Evolutionary conservation across 2,797 vertebrate species (phyloP), one percentile per base, ranked within the genome.

Genomic region (Spondyliosoma cantharus): DNA sequence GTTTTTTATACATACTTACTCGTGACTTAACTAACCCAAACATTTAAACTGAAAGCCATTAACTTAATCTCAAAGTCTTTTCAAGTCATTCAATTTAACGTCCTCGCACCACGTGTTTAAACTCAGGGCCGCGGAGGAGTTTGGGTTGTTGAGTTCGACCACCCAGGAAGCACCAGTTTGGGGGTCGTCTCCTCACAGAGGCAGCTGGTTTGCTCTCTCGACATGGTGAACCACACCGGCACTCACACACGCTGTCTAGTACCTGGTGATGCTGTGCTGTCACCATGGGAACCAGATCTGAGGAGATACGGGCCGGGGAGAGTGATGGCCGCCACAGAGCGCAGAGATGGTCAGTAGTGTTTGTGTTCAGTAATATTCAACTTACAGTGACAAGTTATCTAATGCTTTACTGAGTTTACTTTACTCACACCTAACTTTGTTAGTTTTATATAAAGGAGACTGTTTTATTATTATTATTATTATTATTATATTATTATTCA

Each of bases 261-360:
- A 32, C 95, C 95, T 0, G 96, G 96, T 17, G 95, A 97, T 82
- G 93, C 95, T 32, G 96, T 97, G 8, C 86, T 98, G 87, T 96
- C 96, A 4, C 95, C 95, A 5, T 96, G 96, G 95, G 95, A 96
- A 79, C 87, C 91, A 60, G 89, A 91, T 2, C 58, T 80, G 79
- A 89, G 65, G 61, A 92, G 89, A 72, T 97, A 96, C 0, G 96
- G 95, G 5, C 97, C 97, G 1, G 96, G 96, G 82, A 96, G 92
- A 0, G 81, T 97, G 67, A 76, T 96, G 61, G 86, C 56, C 0
- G 93, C 94, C 61, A 64, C 90, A 7, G 94, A 95, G 78, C 84
- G 32, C 4, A 92, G 92, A 85, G 93, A 95, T 45, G 86, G 84
- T 5, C 7, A 25, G 27, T 17, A 1, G 3, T 1, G 16, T 54